phyloP scores from a whole-genome alignment of 2,888 invertebrate genomes.

The Taenaris catops region DNA sequence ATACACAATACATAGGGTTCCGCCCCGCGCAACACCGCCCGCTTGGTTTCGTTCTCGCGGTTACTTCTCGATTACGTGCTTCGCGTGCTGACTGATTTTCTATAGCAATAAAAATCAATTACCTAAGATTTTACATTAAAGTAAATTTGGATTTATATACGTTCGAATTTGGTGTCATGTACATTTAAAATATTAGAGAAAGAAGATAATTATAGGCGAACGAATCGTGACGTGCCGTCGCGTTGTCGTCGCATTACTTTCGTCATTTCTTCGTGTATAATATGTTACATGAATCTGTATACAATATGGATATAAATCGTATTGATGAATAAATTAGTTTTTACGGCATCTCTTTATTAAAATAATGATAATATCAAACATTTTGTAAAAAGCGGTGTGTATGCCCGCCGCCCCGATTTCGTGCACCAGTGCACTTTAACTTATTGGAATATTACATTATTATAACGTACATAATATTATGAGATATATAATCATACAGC shows the following conservation, averaged over 20 bases:
- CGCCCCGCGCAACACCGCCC: conserved; percentile 65
- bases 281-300: conserved; percentile 83
- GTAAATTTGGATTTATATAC: conserved; percentile 80
- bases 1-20: no score
- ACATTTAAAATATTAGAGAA: conserved; percentile 78
- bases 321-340: conserved; percentile 78
- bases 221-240: conserved; percentile 60
- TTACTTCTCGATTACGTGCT: conserved; percentile 81
- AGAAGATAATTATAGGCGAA: conserved; percentile 74
- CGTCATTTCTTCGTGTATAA: conserved; percentile 81
- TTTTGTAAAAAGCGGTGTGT: conserved; percentile 78
- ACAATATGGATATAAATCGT: conserved; percentile 80
- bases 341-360: conserved; percentile 79
- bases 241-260: conserved; percentile 73
- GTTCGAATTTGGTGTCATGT: conserved; percentile 81
- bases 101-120: conserved; percentile 82
- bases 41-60: conserved; percentile 78
- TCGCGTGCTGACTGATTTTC: conserved; percentile 82
- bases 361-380: conserved; percentile 78
- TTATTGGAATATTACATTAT: conserved; percentile 79
- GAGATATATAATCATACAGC: conserved; percentile 80
- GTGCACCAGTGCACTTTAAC: conserved; percentile 81
- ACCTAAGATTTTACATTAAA: conserved; percentile 81
- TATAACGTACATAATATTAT: conserved; percentile 80
- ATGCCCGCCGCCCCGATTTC: conserved; percentile 74